A percentile compares a stretch with the other conserved stretches of the same genome.
phyloP scores from a whole-genome alignment of 1,140 invertebrate species.

The Drosophila ironensis region DNA sequence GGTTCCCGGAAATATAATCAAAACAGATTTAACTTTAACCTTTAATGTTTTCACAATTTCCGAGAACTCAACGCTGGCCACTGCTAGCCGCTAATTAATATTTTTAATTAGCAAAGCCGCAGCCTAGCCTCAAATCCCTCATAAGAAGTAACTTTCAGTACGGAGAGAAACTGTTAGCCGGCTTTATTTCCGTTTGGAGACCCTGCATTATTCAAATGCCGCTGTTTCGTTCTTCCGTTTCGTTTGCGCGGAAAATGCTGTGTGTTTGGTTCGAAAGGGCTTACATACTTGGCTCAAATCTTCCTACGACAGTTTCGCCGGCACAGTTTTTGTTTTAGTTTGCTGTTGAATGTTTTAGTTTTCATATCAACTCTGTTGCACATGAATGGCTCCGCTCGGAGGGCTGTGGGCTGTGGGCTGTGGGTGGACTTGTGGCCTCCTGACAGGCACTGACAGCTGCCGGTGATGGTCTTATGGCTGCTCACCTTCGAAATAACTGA shows the following conservation, averaged over 20 bases:
- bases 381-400: constrained; percentile 49
- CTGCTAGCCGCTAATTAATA: too few species aligned
- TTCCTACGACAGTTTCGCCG: constrained; percentile 68
- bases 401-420: not conserved
- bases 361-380: constrained; percentile 69
- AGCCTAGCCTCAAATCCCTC: too few species aligned
- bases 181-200: not conserved
- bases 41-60: too few species aligned
- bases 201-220: constrained; percentile 10
- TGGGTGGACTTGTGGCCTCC: constrained; percentile 26
- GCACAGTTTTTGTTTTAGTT: constrained; percentile 72
- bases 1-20: too few species aligned
- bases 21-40: too few species aligned
- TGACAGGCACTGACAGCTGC: constrained; percentile 47
- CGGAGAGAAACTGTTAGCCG: too few species aligned
- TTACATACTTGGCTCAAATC: constrained; percentile 73
- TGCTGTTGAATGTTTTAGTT: constrained; percentile 77
- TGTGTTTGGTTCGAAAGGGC: constrained; percentile 55
- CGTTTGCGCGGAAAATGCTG: constrained; percentile 52
- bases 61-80: too few species aligned
- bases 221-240: constrained; percentile 52
- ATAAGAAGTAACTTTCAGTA: too few species aligned
- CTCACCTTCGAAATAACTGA: constrained; percentile 38
- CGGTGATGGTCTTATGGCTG: constrained; percentile 36
- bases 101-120: too few species aligned